These are phyloP conservation scores for Lepidocyrtoides sp. DNA, from an alignment of 2,888 invertebrate genomes.

Conservation along the genomic window DNA sequence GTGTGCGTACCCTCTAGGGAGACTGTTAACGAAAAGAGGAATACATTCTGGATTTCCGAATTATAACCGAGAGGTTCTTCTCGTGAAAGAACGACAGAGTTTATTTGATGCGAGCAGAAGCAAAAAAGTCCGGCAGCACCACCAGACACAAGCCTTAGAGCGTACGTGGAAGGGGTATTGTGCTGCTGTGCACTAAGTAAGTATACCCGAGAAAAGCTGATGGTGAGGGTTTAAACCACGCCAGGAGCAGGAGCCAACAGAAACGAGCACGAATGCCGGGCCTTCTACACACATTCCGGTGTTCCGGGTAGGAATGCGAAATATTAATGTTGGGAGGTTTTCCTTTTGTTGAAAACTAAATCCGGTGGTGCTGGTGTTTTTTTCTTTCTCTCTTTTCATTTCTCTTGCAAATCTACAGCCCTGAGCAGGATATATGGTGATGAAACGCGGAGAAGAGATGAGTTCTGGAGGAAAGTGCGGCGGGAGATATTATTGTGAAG, in stretches of 20 bases:
- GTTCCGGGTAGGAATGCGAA: conserved; percentile 19
- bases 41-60: conserved; percentile 26
- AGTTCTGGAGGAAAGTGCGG: background rate
- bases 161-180: conserved; percentile 14
- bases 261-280: conserved; percentile 72
- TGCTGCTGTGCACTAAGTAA: no score
- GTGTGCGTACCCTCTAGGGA: conserved; percentile 51
- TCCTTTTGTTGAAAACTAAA: background rate
- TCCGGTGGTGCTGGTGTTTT: conserved; percentile 32
- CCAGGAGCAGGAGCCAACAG: conserved; percentile 80
- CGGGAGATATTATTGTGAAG: background rate
- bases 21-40: conserved; percentile 31
- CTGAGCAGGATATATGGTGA: conserved; percentile 63
- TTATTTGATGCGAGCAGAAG: conserved; percentile 35
- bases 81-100: conserved; percentile 50
- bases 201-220: conserved; percentile 43
- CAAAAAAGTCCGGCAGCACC: conserved; percentile 71
- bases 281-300: conserved; percentile 45
- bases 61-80: conserved; percentile 74
- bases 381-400: background rate
- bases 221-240: conserved; percentile 75
- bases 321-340: conserved; percentile 18
- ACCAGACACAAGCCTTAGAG: conserved; percentile 46
- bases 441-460: background rate
- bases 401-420: conserved; percentile 71